Evolutionary conservation across 2,113 vertebrate genomes (phyloP).

Genomic region (Stictonetta naevosa): DNA sequence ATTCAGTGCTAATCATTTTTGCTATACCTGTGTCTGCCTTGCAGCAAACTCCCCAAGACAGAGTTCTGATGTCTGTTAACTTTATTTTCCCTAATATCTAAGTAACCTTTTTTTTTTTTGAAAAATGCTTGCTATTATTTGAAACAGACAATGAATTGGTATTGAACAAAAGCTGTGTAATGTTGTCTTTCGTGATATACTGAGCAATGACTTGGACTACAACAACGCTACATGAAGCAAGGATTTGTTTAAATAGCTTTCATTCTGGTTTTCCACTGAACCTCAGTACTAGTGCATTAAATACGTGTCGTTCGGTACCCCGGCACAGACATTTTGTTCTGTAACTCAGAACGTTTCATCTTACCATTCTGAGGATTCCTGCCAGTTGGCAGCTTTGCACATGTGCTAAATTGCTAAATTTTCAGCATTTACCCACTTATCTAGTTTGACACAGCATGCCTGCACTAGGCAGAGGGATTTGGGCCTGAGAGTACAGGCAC

Average conservation of each 20-base stretch:
- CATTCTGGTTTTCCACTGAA: slow-evolving; percentile 3
- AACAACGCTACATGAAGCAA: neutral
- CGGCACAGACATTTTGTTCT: slow-evolving; percentile 18
- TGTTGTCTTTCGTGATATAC: neutral
- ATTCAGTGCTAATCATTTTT: neutral
- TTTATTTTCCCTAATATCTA: neutral
- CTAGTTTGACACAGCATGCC: neutral
- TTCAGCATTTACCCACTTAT: neutral
- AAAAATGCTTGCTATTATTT: slow-evolving; percentile 9
- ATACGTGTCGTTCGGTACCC: neutral
- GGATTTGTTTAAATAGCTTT: slow-evolving; percentile 2
- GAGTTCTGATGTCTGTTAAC: neutral
- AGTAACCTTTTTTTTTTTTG: neutral
- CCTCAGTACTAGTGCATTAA: neutral
- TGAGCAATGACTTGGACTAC: neutral
- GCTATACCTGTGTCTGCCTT: neutral
- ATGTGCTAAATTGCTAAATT: neutral
- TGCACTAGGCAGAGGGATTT: neutral
- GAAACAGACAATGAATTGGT: slow-evolving; percentile 30
- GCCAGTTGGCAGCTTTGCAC: neutral
- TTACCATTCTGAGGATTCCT: neutral
- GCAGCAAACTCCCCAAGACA: neutral
- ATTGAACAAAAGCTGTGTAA: slow-evolving; percentile 43
- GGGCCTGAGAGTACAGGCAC: neutral
- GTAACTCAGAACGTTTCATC: neutral